These are phyloP conservation scores for Syrista parreyssii DNA, from an alignment of 2,888 invertebrate species.

Conservation along the genomic window DNA sequence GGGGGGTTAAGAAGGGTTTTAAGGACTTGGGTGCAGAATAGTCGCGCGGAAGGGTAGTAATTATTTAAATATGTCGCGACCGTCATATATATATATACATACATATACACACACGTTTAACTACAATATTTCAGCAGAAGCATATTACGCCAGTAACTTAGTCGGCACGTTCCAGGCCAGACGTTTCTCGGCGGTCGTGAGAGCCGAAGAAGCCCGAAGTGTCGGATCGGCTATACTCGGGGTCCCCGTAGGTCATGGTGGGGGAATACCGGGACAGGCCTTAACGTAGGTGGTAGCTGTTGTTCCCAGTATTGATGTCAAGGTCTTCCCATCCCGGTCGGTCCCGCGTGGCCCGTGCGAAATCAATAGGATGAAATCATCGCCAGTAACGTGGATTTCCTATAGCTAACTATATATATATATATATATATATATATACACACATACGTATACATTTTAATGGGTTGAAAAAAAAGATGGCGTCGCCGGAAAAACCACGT, in stretches of 20 bases:
- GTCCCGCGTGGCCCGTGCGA: conserved; percentile 59
- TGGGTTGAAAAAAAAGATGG: too few species aligned
- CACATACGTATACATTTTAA: too few species aligned
- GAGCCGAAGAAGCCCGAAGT: too few species aligned
- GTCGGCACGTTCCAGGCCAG: conserved; percentile 40
- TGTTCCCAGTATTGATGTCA: conserved; percentile 57
- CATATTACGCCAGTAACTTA: conserved; percentile 54
- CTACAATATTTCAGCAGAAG: conserved; percentile 45
- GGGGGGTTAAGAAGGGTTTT: too few species aligned
- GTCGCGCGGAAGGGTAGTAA: conserved; percentile 27
- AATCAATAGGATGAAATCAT: conserved; percentile 61
- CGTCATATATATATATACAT: neutral
- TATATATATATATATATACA: too few species aligned
- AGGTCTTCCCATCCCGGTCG: conserved; percentile 58
- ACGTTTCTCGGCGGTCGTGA: conserved; percentile 38
- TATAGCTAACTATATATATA: too few species aligned
- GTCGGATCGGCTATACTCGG: too few species aligned
- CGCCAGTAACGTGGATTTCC: conserved; percentile 19
- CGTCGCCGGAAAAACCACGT: too few species aligned
- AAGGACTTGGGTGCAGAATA: conserved; percentile 9
- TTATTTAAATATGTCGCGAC: conserved; percentile 48
- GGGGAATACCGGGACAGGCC: too few species aligned
- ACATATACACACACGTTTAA: conserved; percentile 27
- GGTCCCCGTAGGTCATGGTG: too few species aligned
- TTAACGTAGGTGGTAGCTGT: conserved; percentile 38